Evolutionary conservation across 2,888 invertebrate species (phyloP).

Genomic region (Catocala sponsa): DNA sequence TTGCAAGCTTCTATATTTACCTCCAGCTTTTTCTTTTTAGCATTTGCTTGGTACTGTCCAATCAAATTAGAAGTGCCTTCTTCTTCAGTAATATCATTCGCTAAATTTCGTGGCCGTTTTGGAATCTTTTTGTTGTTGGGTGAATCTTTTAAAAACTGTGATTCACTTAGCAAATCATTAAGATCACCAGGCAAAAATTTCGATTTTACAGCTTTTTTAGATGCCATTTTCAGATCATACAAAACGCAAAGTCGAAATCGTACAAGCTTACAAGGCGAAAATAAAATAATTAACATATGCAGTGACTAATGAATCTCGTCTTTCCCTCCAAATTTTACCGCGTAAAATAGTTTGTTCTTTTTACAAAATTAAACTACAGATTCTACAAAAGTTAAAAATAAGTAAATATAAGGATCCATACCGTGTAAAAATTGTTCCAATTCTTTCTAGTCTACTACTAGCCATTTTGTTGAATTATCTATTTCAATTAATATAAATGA

Average conservation of each 20-base stretch:
- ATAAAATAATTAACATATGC: too few species aligned
- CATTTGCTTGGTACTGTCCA: slow-evolving; percentile 59
- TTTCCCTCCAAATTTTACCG: slow-evolving; percentile 42
- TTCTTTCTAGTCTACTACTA: slow-evolving; percentile 91
- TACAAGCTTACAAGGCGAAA: background rate
- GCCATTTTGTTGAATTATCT: slow-evolving; percentile 83
- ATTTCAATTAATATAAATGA: background rate
- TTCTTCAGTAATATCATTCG: slow-evolving; percentile 53
- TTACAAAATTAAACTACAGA: slow-evolving; percentile 2
- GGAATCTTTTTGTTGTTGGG: slow-evolving; percentile 63
- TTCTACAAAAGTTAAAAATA: background rate
- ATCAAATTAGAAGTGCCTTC: slow-evolving; percentile 64
- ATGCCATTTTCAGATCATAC: slow-evolving; percentile 56
- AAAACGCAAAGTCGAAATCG: too few species aligned
- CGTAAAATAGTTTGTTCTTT: slow-evolving; percentile 19
- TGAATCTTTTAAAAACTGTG: slow-evolving; percentile 66
- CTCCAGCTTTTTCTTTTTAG: slow-evolving; percentile 68
- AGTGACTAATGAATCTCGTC: too few species aligned
- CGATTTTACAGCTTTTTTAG: slow-evolving; percentile 64
- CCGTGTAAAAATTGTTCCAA: slow-evolving; percentile 92
- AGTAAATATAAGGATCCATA: slow-evolving; percentile 59
- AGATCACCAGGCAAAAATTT: slow-evolving; percentile 69
- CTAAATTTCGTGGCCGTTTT: slow-evolving; percentile 57
- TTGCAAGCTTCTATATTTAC: slow-evolving; percentile 59
- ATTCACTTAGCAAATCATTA: slow-evolving; percentile 66